phyloP scores from a whole-genome alignment of 2,113 vertebrate genomes.

The Oncorhynchus clarkii region DNA sequence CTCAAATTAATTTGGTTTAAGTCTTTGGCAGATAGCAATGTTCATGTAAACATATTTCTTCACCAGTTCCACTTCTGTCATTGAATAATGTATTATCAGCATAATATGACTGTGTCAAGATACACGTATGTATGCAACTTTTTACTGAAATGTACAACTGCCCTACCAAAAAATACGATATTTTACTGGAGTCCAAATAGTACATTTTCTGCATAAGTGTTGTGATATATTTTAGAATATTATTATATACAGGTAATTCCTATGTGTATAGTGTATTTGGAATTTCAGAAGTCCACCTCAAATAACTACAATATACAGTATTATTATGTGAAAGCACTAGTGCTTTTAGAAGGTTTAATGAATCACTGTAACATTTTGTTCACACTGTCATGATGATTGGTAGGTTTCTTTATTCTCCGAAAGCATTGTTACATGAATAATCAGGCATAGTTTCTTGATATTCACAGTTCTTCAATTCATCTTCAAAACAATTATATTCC shows the following conservation, averaged over 20 bases:
- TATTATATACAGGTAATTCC: neutral
- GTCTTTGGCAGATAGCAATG: neutral
- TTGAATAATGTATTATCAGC: neutral
- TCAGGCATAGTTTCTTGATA: too few species aligned
- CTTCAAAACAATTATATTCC: too few species aligned
- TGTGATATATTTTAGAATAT: neutral
- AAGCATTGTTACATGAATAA: too few species aligned
- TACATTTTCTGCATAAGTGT: neutral
- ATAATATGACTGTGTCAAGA: neutral
- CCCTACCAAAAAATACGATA: conserved; percentile 8
- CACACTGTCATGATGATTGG: neutral
- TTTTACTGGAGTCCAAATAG: too few species aligned
- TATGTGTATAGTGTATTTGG: neutral
- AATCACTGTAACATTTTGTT: neutral
- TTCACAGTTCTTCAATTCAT: too few species aligned
- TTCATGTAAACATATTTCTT: neutral
- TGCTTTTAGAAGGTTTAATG: neutral
- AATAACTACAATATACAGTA: conserved; percentile 8
- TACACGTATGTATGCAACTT: neutral
- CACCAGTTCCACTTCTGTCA: neutral
- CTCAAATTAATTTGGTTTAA: neutral
- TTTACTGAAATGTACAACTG: neutral
- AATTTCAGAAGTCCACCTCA: neutral
- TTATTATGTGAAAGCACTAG: conserved; percentile 17
- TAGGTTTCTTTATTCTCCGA: too few species aligned